Percentiles rank a stretch among this genome's conserved stretches.
Evolutionary conservation across 2,113 vertebrate genomes (phyloP).

Genomic region (Taxidea taxus): DNA sequence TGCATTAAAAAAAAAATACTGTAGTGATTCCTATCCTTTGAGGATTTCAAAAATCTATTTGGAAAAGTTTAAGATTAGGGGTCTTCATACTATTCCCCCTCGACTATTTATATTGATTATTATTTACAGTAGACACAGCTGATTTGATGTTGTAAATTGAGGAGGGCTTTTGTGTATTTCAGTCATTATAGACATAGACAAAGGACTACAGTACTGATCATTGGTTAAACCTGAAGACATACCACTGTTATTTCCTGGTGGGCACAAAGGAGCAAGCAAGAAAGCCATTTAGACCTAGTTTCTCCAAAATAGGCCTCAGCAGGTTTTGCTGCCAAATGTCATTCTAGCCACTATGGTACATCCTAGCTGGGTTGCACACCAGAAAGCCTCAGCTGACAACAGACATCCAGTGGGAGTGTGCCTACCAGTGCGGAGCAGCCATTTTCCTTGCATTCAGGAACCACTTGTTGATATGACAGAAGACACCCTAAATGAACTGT

Average conservation of each 20-base stretch:
- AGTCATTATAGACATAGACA: neutral
- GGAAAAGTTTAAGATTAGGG: neutral
- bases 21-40: neutral
- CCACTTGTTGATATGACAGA: neutral
- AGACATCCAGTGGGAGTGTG: neutral
- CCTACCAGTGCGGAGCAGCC: neutral
- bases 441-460: neutral
- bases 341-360: neutral
- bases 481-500: neutral
- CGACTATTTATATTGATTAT: neutral
- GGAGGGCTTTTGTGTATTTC: neutral
- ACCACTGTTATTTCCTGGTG: neutral
- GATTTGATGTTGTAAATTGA: neutral
- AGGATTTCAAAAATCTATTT: neutral
- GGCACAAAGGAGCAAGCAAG: neutral
- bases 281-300: neutral
- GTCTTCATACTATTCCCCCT: neutral
- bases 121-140: neutral
- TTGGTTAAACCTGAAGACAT: neutral
- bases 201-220: neutral
- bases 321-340: neutral
- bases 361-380: neutral
- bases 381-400: neutral
- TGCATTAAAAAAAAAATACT: neutral
- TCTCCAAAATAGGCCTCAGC: neutral